Conservation (phyloP, 2,888 invertebrate genomes). For the Tetranychus piercei region DNA sequence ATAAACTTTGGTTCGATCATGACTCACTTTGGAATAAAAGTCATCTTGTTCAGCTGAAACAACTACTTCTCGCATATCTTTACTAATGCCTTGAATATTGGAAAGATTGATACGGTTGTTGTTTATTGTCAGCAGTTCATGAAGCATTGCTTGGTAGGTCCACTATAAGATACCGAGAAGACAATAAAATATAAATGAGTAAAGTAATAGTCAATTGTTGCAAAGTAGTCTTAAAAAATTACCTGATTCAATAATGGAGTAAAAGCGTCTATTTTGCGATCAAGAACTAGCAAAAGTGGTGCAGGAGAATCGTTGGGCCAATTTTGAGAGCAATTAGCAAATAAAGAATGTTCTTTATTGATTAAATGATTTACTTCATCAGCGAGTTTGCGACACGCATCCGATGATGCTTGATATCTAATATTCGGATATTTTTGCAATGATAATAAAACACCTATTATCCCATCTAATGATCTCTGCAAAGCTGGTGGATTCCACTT, state of each 20-base stretch:
- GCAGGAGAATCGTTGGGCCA: conserved; percentile 32
- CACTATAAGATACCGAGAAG: conserved; percentile 44
- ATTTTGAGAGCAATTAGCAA: conserved; percentile 38
- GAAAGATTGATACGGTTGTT: conserved; percentile 84
- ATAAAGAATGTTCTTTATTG: conserved; percentile 64
- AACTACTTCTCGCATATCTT: conserved; percentile 79
- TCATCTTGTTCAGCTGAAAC: conserved; percentile 87
- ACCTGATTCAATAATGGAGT: conserved; percentile 82
- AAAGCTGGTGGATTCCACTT: conserved; percentile 57
- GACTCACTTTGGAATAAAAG: conserved; percentile 67
- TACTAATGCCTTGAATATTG: conserved; percentile 58
- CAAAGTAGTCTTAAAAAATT: conserved; percentile 14
- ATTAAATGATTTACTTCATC: conserved; percentile 64
- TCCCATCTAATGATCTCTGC: conserved; percentile 60
- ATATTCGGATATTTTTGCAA: conserved; percentile 76
- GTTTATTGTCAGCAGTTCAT: conserved; percentile 76
- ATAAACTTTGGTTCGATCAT: not conserved
- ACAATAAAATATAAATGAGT: not conserved
- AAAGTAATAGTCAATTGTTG: conserved; percentile 13
- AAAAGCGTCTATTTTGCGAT: conserved; percentile 81
- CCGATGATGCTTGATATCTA: conserved; percentile 68
- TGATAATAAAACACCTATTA: conserved; percentile 65
- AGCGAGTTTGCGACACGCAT: conserved; percentile 61
- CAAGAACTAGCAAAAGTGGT: conserved; percentile 68
- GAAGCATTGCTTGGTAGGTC: conserved; percentile 99